Evolutionary conservation across 1,140 invertebrate species (phyloP), one percentile per base, ranked within the genome.

Genomic region (Samia ricini): DNA sequence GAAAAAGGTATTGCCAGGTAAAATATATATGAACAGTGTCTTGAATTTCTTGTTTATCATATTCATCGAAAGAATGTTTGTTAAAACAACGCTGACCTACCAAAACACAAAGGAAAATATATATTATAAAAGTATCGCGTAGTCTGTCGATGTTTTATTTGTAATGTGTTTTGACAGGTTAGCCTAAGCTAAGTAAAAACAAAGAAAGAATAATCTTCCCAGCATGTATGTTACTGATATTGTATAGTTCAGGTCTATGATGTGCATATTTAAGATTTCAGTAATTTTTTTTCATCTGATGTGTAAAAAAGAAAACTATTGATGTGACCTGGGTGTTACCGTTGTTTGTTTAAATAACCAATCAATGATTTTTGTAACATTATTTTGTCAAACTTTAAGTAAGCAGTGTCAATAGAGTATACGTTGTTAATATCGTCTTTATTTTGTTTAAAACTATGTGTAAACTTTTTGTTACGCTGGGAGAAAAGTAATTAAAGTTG

Each of bases 301-400:
- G 77, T 83, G 76, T 82, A 68, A 67, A 70, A 73, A 70, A 66
- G 72, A 75, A 79, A 73, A 66, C 77, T 88, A 84, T 83, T 88
- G 85, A 89, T 89, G 84, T 89, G 87, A 89, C 85, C 87, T 89
- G 87, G 87, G 87, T 89, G 87, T 87, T 72, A 78, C 78, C 70
- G 49, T 69, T 68, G 62, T 69, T 4, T 68, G 68, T 77, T 74
- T 77, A 79, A 75, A 74, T 72, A 70, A 78, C 79, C 78, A 81
- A 84, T 79, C 52, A n/a, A 60, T 65, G 68, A 71, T 82, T 83
- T 82, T 63, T 69, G 79, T 78, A 84, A 84, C 77, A 59, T 59
- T 50, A 23, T 6, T 29, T 58, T 26, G 22, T 23, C 12, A 4
- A 15, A 15, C 1, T 5, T 15, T 42, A 42, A 42, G 33, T 42